Base-by-base conservation (phyloP, 2,113 vertebrate species). In the Progne subis region DNA sequence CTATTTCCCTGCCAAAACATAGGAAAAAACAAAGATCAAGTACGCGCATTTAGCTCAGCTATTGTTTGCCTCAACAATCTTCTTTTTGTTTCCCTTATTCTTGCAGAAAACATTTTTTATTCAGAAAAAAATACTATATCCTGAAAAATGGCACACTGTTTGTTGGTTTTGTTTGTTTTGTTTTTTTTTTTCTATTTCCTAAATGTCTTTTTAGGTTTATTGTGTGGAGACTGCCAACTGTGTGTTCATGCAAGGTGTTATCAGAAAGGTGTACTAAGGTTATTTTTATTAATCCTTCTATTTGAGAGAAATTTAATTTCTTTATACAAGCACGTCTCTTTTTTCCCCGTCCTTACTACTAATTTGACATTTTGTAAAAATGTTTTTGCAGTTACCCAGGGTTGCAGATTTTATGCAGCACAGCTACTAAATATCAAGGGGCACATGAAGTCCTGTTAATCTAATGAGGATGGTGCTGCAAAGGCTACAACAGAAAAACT, bases 311-410 rank as follows among this genome's bases (percentile, higher is more conserved):
- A 46, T 13, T 0, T 46, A 74, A 44, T 26, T 34, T 25, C 4
- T 74, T 17, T 61, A 8, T 29, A 44, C 8, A 59, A 86, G 37
- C 0, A 0, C 67, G 15, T n/a, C 3, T 31, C 82, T 43, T 56
- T 69, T 69, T n/a, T 4, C 3, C 39, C 65, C 8, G 32, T 41
- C 12, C 17, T 11, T 82, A 41, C 67, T 60, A 72, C 25, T 74
- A 21, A 25, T 69, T 50, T 86, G 47, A 63, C 63, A 88, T 92
- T 80, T 65, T 63, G 14, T 77, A 43, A 86, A 90, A 88, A 74
- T 53, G 19, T 44, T 94, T 80, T 37, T 82, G 31, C 41, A 15
- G 24, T 86, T 77, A 47, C 13, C 39, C 24, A 37, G 10, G 29
- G 43, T 50, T 44, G 26, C 25, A 77, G 55, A 76, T 83, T 93